Evolutionary conservation across 2,113 vertebrate species (phyloP), one percentile per base, ranked within the genome.

Genomic region (Nettapus auritus): DNA sequence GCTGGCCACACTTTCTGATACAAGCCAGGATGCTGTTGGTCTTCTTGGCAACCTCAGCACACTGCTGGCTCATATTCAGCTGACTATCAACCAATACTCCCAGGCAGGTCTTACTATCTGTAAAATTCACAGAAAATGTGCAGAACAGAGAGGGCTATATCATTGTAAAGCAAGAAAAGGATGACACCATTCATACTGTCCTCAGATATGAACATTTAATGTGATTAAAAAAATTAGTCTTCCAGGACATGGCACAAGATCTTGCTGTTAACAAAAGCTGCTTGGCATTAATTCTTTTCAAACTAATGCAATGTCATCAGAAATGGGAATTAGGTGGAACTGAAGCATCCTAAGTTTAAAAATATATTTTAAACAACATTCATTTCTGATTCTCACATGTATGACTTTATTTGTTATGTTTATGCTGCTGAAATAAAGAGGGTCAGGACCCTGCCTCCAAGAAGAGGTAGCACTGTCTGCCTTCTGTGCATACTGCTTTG

Each of bases 361-460:
- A 90, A 14, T 4, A 3, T 34, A 44, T 9, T 78, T 75, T 59
- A 33, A 82, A 57, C 50, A 23, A 63, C 28, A 13, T 71, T 90
- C n/a, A 59, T 63, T 66, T 78, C 34, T 85, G 29, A 62, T 84
- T 74, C 44, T 11, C 10, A 59, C 6, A 26, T 16, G 8, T 7
- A 26, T 28, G 17, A 59, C 23, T 8, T 2, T 59, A 31, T 56
- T 40, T 46, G 25, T 70, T 60, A n/a, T 14, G 4, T 15, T 38
- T 78, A 50, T n/a, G 48, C 3, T 29, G 15, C 3, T 13, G 55
- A 63, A 57, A 0, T 62, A 33, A 74, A 75, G 12, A 0, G 0
- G 13, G 8, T 3, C 33, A 59, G 3, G 26, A 67, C 20, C 4
- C 20, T 82, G 13, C 40, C 29, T n/a, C n/a, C 7, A 40, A 31